Percentiles rank a stretch among this genome's conserved stretches.
These are phyloP conservation scores for Zootoca vivipara DNA, from an alignment of 2,113 vertebrate species.

Conservation along the genomic window DNA sequence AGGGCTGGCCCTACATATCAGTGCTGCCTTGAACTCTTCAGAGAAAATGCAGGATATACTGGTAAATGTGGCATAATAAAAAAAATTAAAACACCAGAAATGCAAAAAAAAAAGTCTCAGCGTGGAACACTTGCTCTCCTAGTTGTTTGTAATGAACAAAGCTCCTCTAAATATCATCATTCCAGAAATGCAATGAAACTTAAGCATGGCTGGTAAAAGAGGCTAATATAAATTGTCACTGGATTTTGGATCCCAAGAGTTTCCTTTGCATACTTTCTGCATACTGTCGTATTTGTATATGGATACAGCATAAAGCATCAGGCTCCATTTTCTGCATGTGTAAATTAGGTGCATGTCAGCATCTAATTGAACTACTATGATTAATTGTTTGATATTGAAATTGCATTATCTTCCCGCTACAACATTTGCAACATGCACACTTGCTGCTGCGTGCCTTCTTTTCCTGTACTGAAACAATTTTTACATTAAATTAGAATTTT, in stretches of 20 bases:
- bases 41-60: not conserved
- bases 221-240: not conserved
- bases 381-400: constrained; percentile 49
- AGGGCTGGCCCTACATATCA: not conserved
- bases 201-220: not conserved
- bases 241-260: constrained; percentile 5
- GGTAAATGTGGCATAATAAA: not conserved
- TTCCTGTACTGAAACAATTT: constrained; percentile 37
- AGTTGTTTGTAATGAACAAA: not conserved
- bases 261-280: not conserved
- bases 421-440: not conserved
- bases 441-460: constrained; percentile 23
- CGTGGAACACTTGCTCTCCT: not conserved
- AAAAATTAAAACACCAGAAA: not conserved
- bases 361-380: constrained; percentile 4
- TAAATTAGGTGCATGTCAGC: not conserved
- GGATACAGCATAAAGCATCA: not conserved
- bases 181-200: not conserved
- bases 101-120: not conserved
- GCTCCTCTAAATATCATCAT: too few species aligned
- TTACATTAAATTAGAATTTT: constrained; percentile 38
- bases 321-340: not conserved
- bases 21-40: not conserved
- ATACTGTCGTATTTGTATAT: not conserved
- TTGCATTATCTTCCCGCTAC: constrained; percentile 18